phyloP scores from a whole-genome alignment of 2,797 vertebrate species.

The Coreius guichenoti region DNA sequence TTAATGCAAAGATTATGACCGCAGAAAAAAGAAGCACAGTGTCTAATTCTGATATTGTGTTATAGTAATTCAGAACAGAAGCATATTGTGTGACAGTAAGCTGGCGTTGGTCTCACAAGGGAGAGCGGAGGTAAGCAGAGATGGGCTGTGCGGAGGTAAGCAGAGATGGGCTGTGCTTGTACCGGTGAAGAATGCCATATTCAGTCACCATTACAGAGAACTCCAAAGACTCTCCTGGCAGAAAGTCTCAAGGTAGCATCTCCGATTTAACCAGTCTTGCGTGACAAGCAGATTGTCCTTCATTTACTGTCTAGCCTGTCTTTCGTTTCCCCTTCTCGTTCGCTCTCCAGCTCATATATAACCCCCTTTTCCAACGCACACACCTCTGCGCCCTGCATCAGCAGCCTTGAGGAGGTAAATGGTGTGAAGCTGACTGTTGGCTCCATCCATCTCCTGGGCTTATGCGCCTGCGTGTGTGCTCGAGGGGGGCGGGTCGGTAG shows the following conservation, averaged over 20 bases:
- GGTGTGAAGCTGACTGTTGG: conserved; percentile 80
- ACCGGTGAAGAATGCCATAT: conserved; percentile 49
- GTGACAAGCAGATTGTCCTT: conserved; percentile 74
- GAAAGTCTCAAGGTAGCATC: conserved; percentile 76
- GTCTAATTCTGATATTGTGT: background rate
- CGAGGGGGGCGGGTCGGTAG: conserved; percentile 25
- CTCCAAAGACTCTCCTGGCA: conserved; percentile 63
- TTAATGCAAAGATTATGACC: background rate
- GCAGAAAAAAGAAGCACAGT: background rate
- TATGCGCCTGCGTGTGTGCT: conserved; percentile 44
- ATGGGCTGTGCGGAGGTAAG: conserved; percentile 16
- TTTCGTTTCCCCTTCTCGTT: conserved; percentile 36
- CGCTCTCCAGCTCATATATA: conserved; percentile 34
- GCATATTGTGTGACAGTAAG: conserved; percentile 17
- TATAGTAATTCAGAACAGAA: conserved; percentile 5
- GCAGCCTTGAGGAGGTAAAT: conserved; percentile 80
- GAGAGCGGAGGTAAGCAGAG: conserved; percentile 17
- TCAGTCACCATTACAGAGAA: conserved; percentile 73
- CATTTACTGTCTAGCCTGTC: conserved; percentile 69
- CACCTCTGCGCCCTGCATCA: conserved; percentile 69
- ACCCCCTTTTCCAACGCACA: conserved; percentile 57
- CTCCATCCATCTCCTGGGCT: conserved; percentile 73
- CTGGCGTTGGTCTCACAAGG: background rate
- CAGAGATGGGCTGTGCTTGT: conserved; percentile 29
- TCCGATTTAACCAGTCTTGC: conserved; percentile 76